Conservation (phyloP, 2,113 vertebrate genomes). For the Paratilapia polleni region DNA sequence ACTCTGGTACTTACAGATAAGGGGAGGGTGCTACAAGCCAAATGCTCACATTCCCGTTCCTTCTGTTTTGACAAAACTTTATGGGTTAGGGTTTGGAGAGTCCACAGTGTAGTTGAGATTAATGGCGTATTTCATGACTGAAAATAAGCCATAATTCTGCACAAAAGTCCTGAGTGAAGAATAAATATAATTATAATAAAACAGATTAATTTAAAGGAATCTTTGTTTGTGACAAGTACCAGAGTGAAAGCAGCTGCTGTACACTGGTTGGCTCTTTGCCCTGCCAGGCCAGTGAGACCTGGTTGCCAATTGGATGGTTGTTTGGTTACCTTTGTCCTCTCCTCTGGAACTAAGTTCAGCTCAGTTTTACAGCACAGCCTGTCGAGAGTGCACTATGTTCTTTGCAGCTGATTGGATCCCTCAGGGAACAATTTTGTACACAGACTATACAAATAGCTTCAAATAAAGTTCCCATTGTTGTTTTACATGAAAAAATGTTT, state of each 20-base stretch:
- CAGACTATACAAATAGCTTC: neutral
- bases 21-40: neutral
- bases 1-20: conserved; percentile 75
- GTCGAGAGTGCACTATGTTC: conserved; percentile 20
- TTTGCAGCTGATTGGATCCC: neutral
- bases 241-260: conserved; percentile 61
- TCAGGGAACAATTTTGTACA: neutral
- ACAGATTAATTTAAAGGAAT: conserved; percentile 1
- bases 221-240: conserved; percentile 28
- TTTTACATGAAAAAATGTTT: neutral
- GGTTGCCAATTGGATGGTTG: conserved; percentile 54
- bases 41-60: neutral
- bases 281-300: conserved; percentile 47
- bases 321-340: conserved; percentile 39
- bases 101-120: neutral
- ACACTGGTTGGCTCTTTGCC: neutral
- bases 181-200: neutral
- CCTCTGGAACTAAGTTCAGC: conserved; percentile 74
- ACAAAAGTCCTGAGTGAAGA: neutral
- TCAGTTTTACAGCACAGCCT: conserved; percentile 67
- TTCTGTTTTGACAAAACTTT: neutral
- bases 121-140: neutral
- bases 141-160: neutral
- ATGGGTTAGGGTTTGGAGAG: neutral
- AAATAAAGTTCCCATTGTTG: neutral